These are phyloP conservation scores for Myrmecobius fasciatus DNA, from an alignment of 2,113 vertebrate species.

Conservation along the genomic window DNA sequence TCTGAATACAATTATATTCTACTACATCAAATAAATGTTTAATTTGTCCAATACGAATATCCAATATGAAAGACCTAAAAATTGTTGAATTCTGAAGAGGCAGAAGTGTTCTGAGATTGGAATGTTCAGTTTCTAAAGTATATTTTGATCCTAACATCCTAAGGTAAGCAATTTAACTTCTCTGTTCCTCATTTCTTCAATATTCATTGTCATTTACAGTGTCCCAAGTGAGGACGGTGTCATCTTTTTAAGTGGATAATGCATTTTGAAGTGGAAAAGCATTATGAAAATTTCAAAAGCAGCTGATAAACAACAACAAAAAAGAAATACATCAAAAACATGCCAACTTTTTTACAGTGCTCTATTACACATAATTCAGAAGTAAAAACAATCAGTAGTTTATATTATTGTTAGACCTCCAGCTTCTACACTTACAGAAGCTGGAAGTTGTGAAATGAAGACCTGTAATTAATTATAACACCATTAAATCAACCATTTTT, in stretches of 20 bases:
- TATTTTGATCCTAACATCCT: background rate
- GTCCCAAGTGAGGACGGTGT: background rate
- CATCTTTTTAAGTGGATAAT: conserved; percentile 1
- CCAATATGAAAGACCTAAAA: conserved; percentile 18
- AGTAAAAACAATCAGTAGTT: background rate
- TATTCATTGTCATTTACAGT: background rate
- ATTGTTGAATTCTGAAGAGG: background rate
- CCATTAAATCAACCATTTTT: background rate
- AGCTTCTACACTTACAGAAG: background rate
- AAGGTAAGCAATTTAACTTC: background rate
- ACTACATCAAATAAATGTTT: conserved; percentile 12
- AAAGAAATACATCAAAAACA: conserved; percentile 30
- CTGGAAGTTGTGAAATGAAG: background rate
- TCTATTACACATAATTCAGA: background rate
- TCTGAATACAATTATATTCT: conserved; percentile 4
- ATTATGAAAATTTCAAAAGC: conserved; percentile 15
- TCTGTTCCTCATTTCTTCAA: background rate
- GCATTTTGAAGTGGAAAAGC: background rate
- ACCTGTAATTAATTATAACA: background rate
- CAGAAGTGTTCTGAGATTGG: conserved; percentile 9
- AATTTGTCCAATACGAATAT: background rate
- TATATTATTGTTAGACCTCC: background rate
- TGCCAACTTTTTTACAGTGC: background rate
- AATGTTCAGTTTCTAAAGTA: conserved; percentile 16
- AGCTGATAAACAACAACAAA: background rate